Base-by-base conservation (phyloP, 2,888 invertebrate genomes). In the Erpobdella octoculata region DNA sequence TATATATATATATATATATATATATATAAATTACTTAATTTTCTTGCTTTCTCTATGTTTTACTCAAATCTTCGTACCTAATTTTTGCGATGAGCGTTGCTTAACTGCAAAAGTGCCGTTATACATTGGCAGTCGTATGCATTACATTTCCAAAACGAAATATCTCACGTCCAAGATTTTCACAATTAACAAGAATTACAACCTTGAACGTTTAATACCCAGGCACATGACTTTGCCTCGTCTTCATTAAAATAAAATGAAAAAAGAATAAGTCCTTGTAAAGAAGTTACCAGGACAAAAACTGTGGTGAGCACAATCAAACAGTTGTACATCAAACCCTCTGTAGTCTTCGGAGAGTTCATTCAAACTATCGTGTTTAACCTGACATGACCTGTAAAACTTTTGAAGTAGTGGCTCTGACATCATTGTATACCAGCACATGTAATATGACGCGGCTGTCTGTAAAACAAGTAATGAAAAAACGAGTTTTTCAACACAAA, bases 381-480 rank as follows among this genome's bases (percentile, higher is more conserved):
- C 61, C 31, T 73, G 73, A 71, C 80, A 79, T 0, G 71, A 66
- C 0, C 61, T 64, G 8, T 64, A 71, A 31, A 75, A 70, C 33
- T 74, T 74, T 31, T 70, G 67, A n/a, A 80, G 71, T 0, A 61
- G 4, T 4, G 72, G 62, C 9, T 75, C 73, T 15, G 74, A 66
- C 38, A 72, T 69, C 71, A 79, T 72, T 1, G 79, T 78, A 73
- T 75, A 78, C 78, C 78, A 79, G 68, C 80, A 80, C 76, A 80
- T 62, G 75, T 77, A 80, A 72, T 80, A 80, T 8, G 74, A 73
- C 0, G 79, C 80, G 0, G 80, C 78, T 6, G 66, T 65, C 73
- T 73, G 61, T 18, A 53, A 6, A 9, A 12, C n/a, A n/a, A n/a
- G n/a, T n/a, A n/a, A n/a, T n/a, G n/a, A n/a, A n/a, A n/a, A n/a